A percentile compares a stretch with the other conserved stretches of the same genome.
Conservation (phyloP, 1,140 invertebrate species). For the Theocolax elegans region DNA sequence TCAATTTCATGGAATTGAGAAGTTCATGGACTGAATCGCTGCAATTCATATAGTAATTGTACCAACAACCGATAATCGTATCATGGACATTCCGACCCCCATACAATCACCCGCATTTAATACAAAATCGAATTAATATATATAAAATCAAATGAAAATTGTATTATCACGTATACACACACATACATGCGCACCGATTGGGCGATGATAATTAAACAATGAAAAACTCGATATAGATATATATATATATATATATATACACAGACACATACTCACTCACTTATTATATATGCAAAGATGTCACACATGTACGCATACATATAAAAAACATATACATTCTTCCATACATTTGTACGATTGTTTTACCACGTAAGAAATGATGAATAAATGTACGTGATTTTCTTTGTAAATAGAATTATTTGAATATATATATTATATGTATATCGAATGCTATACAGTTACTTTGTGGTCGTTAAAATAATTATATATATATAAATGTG, state of each 20-base stretch:
- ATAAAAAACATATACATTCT: background rate
- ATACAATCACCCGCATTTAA: too few relatives aligned
- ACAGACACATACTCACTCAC: background rate
- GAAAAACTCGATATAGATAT: background rate
- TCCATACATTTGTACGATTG: background rate
- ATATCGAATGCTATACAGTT: too few relatives aligned
- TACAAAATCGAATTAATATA: background rate
- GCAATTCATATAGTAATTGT: slow-evolving; percentile 29
- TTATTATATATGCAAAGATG: background rate
- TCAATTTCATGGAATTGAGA: slow-evolving; percentile 15
- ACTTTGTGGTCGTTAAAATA: too few relatives aligned
- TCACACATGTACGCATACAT: background rate
- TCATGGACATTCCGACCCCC: too few relatives aligned
- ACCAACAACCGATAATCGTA: slow-evolving; percentile 4
- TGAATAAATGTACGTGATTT: too few relatives aligned
- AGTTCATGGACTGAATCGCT: slow-evolving; percentile 20
- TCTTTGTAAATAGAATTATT: too few relatives aligned
- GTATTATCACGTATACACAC: background rate
- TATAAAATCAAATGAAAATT: background rate
- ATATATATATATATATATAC: background rate
- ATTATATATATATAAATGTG: too few relatives aligned
- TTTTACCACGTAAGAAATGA: background rate
- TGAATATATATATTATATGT: too few relatives aligned
- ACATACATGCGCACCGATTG: background rate
- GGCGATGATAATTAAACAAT: background rate